Base-by-base conservation (phyloP, 2,888 invertebrate species). In the Euphydryas editha region DNA sequence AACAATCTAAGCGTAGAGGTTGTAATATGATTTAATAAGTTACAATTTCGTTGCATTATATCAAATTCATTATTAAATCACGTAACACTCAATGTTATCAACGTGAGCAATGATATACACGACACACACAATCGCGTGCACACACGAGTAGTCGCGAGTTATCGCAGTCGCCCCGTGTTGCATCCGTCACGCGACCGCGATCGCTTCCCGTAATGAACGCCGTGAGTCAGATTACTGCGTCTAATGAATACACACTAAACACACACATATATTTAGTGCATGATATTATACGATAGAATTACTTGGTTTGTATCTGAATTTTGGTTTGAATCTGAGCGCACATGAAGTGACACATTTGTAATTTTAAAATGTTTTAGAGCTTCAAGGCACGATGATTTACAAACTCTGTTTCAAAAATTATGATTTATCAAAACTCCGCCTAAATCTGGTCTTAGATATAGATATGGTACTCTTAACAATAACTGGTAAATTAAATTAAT, bases 211-310 rank as follows among this genome's bases (percentile, higher is more conserved):
- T 51, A 51, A 24, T 51, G 51, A 51, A 51, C 24, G 15, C 51
- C 24, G 51, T 21, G 1, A 51, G 51, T 51, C 51, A 51, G 51
- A 51, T 24, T 51, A 51, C 24, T 24, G 51, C 51, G 24, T 51
- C 51, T 51, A 51, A 51, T 51, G 24, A 51, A 51, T 51, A 51
- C 51, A 24, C 13, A 30, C 30, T 15, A 51, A n/a, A 51, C 51
- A 21, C 20, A 30, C 30, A 4, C 30, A 2, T 8, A 30, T 5
- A 20, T 47, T 21, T 24, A n/a, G 6, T 8, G n/a, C 21, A 51
- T 21, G 21, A 51, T 24, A 51, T 51, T 21, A 51, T 24, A 24
- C 11, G n/a, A n/a, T n/a, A 20, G 49, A 49, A 18, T 21, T 15
- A 47, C n/a, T 24, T 8, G 15, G 18, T 51, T 49, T 20, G 3